Percentiles rank a stretch among this genome's conserved stretches.
Evolutionary conservation across 1,140 invertebrate genomes (phyloP).

Genomic region (Papilio helenus): DNA sequence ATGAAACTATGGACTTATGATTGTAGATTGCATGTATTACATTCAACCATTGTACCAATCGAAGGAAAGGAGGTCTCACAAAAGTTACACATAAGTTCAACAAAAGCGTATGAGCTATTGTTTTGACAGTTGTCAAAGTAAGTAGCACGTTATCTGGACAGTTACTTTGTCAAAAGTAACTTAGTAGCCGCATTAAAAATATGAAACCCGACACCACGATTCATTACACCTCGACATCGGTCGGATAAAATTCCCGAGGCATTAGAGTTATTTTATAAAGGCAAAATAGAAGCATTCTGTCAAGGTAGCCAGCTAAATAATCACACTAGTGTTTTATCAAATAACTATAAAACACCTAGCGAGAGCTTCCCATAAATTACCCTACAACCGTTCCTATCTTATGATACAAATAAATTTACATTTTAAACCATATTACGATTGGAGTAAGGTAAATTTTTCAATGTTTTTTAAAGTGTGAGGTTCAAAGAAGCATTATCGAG

Average conservation of each 20-base stretch:
- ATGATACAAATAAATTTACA: constrained; percentile 35
- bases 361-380: constrained; percentile 77
- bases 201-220: constrained; percentile 54
- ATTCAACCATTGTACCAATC: background rate
- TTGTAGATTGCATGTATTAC: background rate
- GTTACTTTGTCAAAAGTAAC: constrained; percentile 49
- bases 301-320: constrained; percentile 75
- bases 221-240: constrained; percentile 56
- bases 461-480: constrained; percentile 57
- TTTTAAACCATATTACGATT: constrained; percentile 48
- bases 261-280: constrained; percentile 67
- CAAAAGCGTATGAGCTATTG: constrained; percentile 10
- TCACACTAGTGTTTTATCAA: constrained; percentile 80
- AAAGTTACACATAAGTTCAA: constrained; percentile 14
- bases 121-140: constrained; percentile 33
- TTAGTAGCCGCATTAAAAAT: constrained; percentile 46
- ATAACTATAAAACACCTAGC: constrained; percentile 79
- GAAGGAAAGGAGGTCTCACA: background rate
- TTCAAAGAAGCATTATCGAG: constrained; percentile 77
- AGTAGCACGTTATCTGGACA: constrained; percentile 40
- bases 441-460: constrained; percentile 50
- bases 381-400: constrained; percentile 53
- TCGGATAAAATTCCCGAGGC: constrained; percentile 57
- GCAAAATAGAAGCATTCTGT: constrained; percentile 72
- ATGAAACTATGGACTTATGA: background rate